Evolutionary conservation across 1,140 invertebrate species (phyloP), one percentile per base, ranked within the genome.

Genomic region (Babylonia areolata): DNA sequence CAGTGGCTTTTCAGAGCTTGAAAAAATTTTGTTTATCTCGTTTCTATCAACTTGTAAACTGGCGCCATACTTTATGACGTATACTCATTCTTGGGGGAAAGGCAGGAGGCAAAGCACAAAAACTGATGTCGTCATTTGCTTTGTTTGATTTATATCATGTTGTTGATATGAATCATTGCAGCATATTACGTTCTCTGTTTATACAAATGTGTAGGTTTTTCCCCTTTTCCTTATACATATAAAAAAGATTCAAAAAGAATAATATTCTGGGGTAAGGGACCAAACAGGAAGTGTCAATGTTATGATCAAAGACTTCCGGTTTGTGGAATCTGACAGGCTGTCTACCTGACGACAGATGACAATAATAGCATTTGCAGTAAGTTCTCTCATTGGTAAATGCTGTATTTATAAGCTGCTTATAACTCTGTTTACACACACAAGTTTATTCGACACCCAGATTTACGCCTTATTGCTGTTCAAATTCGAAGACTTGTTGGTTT

Each of bases 61-160:
- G 82, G 82, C 82, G 82, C 82, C 82, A 84, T 84, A 84, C 64
- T 84, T 73, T 84, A 33, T 84, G 82, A 84, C 82, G 82, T 84
- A 9, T 35, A 51, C 78, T 11, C 46, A 80, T 33, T 31, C 46
- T 80, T 40, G 12, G 15, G 37, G 35, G 3, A 77, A 40, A 40
- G 3, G 35, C 23, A 40, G 9, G 23, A 23, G 46, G 64, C 28
- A 31, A 42, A 0, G 20, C 64, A 84, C 82, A 42, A 1, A 73
- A 73, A 73, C 15, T 84, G 39, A 51, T 73, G 82, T 73, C 82
- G 64, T 84, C 82, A 84, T 46, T 5, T 79, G 20, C 39, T 79
- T 1, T 79, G 12, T 46, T 42, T 12, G 78, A 42, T 39, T 78
- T 33, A 78, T 35, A 78, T 35, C 75, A 33, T n/a, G n/a, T n/a